Conservation (phyloP, 2,888 invertebrate genomes). For the Lasioglossum calceatum region DNA sequence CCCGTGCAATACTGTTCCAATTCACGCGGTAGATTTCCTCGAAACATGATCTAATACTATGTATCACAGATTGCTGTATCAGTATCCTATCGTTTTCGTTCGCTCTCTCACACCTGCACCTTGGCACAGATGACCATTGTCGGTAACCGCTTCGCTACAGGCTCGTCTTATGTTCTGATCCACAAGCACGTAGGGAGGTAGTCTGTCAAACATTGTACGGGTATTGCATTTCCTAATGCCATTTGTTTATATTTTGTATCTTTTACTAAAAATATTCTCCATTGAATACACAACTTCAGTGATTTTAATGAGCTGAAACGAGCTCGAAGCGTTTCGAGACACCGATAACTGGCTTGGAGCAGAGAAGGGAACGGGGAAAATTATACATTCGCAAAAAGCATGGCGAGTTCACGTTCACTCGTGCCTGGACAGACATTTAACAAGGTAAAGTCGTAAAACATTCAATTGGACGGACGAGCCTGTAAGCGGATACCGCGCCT, state of each 20-base stretch:
- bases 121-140: too few relatives aligned
- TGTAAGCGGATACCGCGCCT: constrained; percentile 44
- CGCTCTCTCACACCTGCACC: too few relatives aligned
- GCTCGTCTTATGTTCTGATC: too few relatives aligned
- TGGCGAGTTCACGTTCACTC: constrained; percentile 24
- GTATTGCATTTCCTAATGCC: too few relatives aligned
- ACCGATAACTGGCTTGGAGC: not conserved
- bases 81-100: too few relatives aligned
- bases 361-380: not conserved
- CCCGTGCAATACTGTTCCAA: not conserved
- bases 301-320: not conserved
- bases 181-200: too few relatives aligned
- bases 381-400: constrained; percentile 1
- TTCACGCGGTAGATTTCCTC: not conserved
- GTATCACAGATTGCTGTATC: too few relatives aligned
- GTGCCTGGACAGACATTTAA: constrained; percentile 40
- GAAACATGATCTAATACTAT: not conserved
- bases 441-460: constrained; percentile 59
- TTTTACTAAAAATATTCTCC: not conserved
- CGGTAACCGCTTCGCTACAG: too few relatives aligned
- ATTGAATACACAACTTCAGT: not conserved
- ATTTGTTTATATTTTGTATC: too few relatives aligned
- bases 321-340: not conserved
- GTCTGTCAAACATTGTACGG: too few relatives aligned
- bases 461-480: constrained; percentile 53